Conservation (phyloP, 1,140 invertebrate species). For the Calycopis cecrops region DNA sequence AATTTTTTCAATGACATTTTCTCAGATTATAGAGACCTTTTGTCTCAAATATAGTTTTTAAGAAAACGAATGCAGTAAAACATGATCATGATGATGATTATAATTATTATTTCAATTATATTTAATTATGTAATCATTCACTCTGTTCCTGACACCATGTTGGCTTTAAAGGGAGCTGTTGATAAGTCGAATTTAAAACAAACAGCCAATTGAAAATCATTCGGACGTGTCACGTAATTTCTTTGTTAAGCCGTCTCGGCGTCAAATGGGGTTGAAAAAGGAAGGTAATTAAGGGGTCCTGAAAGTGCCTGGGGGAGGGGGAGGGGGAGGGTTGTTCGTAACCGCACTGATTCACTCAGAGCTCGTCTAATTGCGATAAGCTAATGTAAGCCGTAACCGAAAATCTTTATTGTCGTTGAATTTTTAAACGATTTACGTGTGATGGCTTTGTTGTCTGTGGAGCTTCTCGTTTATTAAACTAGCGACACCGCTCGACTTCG, state of each 20-base stretch:
- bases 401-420: background rate
- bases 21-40: no score
- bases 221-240: constrained; percentile 13
- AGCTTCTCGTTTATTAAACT: no score
- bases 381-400: constrained; percentile 7
- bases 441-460: no score
- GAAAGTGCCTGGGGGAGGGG: constrained; percentile 14
- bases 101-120: no score
- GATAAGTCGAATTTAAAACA: constrained; percentile 11
- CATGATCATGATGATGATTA: no score
- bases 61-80: no score
- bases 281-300: constrained; percentile 24
- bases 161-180: background rate
- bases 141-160: background rate
- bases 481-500: no score
- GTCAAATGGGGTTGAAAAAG: constrained; percentile 19
- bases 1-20: no score
- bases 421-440: background rate
- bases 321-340: constrained; percentile 6
- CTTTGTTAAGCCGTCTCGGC: constrained; percentile 17
- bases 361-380: constrained; percentile 7
- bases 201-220: constrained; percentile 12
- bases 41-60: no score
- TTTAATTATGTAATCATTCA: no score
- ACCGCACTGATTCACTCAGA: constrained; percentile 7